phyloP scores from a whole-genome alignment of 2,113 vertebrate genomes.

The Ceyx melanurus region DNA sequence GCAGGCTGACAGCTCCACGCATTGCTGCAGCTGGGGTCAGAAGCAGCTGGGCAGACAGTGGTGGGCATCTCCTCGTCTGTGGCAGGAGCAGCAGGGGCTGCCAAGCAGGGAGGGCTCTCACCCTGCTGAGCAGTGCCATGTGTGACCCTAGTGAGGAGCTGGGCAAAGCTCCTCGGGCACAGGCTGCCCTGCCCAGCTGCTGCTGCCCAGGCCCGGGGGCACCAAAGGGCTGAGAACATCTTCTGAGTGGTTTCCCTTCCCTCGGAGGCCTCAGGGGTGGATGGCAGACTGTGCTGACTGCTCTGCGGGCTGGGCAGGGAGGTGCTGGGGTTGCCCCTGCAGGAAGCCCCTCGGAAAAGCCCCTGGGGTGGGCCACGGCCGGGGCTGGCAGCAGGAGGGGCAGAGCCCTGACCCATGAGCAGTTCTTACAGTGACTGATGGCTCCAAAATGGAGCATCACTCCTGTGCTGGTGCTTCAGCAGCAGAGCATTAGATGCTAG shows the following conservation, averaged over 20 bases:
- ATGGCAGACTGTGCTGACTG: accelerated
- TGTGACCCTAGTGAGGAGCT: not conserved
- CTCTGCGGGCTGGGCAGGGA: not conserved
- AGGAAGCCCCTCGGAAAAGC: not conserved
- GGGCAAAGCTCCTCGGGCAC: not conserved
- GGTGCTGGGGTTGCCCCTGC: not conserved
- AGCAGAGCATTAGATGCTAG: accelerated
- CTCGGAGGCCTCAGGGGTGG: accelerated
- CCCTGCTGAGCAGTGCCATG: not conserved
- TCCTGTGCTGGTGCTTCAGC: accelerated
- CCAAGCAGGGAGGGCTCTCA: not conserved
- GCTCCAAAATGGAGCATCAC: not conserved
- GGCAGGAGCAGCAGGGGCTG: not conserved
- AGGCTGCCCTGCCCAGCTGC: accelerated
- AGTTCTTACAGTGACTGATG: accelerated
- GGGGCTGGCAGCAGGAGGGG: not conserved
- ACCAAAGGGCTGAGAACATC: not conserved
- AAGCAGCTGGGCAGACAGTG: accelerated
- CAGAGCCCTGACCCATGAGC: not conserved
- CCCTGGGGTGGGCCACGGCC: not conserved
- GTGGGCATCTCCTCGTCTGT: accelerated
- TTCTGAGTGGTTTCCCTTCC: not conserved
- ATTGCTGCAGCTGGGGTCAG: not conserved
- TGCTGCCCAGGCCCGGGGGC: not conserved
- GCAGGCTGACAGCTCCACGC: not conserved